A percentile compares a stretch with the other conserved stretches of the same genome.
Evolutionary conservation across 1,140 invertebrate species (phyloP).

Genomic region (Papilio xuthus): DNA sequence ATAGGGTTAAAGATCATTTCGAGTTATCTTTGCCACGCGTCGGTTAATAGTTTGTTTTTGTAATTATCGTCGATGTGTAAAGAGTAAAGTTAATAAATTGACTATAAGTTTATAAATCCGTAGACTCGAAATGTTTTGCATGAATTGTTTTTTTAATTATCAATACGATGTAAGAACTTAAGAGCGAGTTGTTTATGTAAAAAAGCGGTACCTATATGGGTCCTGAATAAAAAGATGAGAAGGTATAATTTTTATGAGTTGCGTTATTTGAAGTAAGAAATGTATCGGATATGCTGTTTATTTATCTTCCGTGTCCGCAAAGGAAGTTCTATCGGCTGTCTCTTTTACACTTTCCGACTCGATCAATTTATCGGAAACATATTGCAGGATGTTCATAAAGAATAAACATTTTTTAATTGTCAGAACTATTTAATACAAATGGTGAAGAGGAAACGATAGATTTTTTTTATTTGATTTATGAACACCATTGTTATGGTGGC

Average conservation of each 20-base stretch:
- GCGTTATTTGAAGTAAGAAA: slow-evolving; percentile 20
- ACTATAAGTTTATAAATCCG: too few species aligned
- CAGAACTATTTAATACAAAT: not conserved
- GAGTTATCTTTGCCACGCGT: not conserved
- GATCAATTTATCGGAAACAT: slow-evolving; percentile 25
- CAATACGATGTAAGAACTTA: too few species aligned
- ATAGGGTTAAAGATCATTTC: not conserved
- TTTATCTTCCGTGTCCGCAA: slow-evolving; percentile 29
- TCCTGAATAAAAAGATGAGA: slow-evolving; percentile 4
- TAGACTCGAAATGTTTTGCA: not conserved
- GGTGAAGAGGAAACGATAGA: not conserved
- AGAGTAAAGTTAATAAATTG: not conserved
- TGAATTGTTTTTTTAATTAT: not conserved
- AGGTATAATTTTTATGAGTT: not conserved
- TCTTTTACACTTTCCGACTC: slow-evolving; percentile 25
- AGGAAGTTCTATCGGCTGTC: slow-evolving; percentile 22
- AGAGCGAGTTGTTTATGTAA: not conserved
- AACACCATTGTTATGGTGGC: not conserved
- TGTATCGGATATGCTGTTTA: slow-evolving; percentile 34
- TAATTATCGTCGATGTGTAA: slow-evolving; percentile 6
- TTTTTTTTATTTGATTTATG: not conserved
- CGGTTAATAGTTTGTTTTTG: not conserved
- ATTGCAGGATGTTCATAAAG: slow-evolving; percentile 15
- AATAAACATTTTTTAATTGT: slow-evolving; percentile 20
- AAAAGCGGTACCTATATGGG: not conserved